Percentiles rank a stretch among this genome's conserved stretches.
These are phyloP conservation scores for Dendrolimus punctatus DNA, from an alignment of 1,140 invertebrate species.

Conservation along the genomic window DNA sequence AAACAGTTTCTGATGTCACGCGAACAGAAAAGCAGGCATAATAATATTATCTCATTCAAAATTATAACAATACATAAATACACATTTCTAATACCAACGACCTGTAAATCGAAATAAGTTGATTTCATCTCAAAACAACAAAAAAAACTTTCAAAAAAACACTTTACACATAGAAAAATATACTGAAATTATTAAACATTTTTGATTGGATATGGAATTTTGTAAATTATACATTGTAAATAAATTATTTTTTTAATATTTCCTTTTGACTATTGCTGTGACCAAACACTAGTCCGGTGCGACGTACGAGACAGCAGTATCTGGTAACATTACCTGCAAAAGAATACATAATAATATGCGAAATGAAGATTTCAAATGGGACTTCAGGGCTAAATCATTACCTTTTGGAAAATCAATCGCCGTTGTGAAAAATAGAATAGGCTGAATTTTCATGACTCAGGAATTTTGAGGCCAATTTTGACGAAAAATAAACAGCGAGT, in stretches of 20 bases:
- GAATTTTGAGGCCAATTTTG: too few relatives aligned
- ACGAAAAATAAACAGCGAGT: too few relatives aligned
- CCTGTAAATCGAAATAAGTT: conserved; percentile 16
- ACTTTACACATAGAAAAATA: conserved; percentile 37
- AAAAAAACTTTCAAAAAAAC: conserved; percentile 24
- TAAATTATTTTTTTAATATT: too few relatives aligned
- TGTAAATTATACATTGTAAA: too few relatives aligned
- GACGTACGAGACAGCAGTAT: conserved; percentile 19
- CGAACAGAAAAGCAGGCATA: too few relatives aligned
- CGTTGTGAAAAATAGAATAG: too few relatives aligned
- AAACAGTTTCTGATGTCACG: too few relatives aligned
- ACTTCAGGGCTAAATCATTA: too few relatives aligned
- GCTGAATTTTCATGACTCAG: too few relatives aligned
- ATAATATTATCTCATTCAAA: conserved; percentile 19
- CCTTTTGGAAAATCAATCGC: too few relatives aligned
- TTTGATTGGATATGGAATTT: too few relatives aligned
- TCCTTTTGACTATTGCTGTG: conserved; percentile 35
- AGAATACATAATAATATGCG: conserved; percentile 1
- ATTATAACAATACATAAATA: conserved; percentile 22
- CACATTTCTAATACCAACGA: conserved; percentile 27
- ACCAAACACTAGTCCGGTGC: conserved; percentile 18
- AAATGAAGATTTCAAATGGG: too few relatives aligned
- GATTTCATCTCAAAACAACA: conserved; percentile 19
- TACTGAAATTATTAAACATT: conserved; percentile 1
- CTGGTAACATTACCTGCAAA: conserved; percentile 48